Conservation (phyloP, 2,797 vertebrate genomes). For the Petrocephalus sullivani region DNA sequence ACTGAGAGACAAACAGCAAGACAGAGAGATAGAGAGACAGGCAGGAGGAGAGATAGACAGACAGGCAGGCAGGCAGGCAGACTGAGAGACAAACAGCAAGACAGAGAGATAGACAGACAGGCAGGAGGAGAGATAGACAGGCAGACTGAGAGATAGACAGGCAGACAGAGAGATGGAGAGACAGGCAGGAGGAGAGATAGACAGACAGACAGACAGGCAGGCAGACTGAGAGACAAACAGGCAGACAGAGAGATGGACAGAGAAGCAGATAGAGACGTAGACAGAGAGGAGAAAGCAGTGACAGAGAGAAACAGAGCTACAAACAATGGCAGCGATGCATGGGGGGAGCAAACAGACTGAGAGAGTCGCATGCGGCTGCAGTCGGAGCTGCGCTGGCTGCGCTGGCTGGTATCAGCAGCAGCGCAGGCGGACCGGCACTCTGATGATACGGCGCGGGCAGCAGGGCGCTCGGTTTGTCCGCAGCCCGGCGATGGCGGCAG, state of each 20-base stretch:
- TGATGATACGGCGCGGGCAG: slow-evolving; percentile 13
- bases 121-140: no score
- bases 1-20: not conserved
- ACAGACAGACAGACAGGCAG: not conserved
- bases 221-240: not conserved
- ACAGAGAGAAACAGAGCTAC: not conserved
- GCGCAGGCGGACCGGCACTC: not conserved
- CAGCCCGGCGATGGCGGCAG: slow-evolving; percentile 49
- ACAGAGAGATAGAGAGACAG: not conserved
- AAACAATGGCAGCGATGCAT: not conserved
- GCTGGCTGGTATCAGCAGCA: slow-evolving; percentile 1
- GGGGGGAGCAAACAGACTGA: not conserved
- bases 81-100: not conserved
- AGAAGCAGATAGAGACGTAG: not conserved
- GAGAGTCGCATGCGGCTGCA: not conserved
- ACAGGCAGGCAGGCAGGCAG: not conserved
- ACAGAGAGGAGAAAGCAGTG: not conserved
- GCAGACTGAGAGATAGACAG: not conserved
- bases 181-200: not conserved
- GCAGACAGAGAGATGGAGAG: not conserved
- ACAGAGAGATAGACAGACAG: not conserved
- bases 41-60: no score
- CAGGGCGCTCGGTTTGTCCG: slow-evolving; percentile 39
- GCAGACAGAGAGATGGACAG: not conserved
- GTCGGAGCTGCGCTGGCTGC: not conserved